Evolutionary conservation across 2,888 invertebrate species (phyloP), one percentile per base, ranked within the genome.

Genomic region (Escarpia spicata): DNA sequence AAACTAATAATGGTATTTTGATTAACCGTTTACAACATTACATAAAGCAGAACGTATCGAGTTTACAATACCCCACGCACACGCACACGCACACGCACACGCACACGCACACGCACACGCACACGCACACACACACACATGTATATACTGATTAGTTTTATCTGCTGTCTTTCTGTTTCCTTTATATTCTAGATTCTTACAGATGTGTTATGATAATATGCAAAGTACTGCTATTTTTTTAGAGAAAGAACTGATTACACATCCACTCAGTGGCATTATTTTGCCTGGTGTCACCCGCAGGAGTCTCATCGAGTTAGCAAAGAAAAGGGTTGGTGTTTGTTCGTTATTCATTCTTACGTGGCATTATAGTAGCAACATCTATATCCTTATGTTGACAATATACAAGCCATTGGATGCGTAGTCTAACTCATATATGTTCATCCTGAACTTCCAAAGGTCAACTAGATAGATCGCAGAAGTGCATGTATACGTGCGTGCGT

Each of bases 241-340:
- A 99, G 99, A 99, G 96, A 98, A 98, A 96, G 98, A 99, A 97
- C 96, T 99, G 95, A 97, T 98, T 58, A 99, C 99, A 12, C 99
- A 99, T 19, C 98, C 99, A 4, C 97, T 99, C 93, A 95, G 96
- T 92, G 99, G 99, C 6, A 97, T 99, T 1, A 99, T 99, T 94
- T 97, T 99, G 94, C 99, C 99, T 12, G 99, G 99, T 91, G 98
- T 99, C 75, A 99, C 98, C 3, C 97, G 99, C 93, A 98, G 98
- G 94, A 99, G 99, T 31, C 98, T 99, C 94, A 96, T 99, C 75
- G 97, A 98, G 95, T 96, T 99, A 94, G 97, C 95, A 43, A 97
- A 97, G 93, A 97, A 98, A 96, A 99, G 98, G 98, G 98, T 96
- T 94, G 95, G 75, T 75, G 19, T 75, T 75, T 15, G 6, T 75